Percentiles rank a stretch among this genome's conserved stretches.
These are phyloP conservation scores for Drosophila pruinosa DNA, from an alignment of 1,140 invertebrate genomes.

Conservation along the genomic window DNA sequence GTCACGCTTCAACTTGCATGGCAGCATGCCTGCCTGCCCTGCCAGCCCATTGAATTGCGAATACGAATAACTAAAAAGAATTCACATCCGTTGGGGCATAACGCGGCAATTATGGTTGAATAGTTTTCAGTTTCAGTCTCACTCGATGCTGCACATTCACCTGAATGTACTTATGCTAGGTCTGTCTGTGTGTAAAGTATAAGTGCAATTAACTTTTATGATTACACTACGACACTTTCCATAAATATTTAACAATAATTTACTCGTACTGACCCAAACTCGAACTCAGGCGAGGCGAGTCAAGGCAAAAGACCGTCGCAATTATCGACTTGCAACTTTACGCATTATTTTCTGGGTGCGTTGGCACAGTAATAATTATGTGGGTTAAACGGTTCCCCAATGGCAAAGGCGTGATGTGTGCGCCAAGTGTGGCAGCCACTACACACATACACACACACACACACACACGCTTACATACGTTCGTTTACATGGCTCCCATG, in stretches of 20 bases:
- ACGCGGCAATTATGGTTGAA: conserved; percentile 62
- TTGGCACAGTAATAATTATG: conserved; percentile 68
- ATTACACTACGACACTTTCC: conserved; percentile 49
- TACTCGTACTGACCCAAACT: no score
- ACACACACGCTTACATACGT: conserved; percentile 5
- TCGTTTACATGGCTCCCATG: background rate
- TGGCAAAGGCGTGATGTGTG: conserved; percentile 55
- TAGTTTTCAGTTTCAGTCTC: conserved; percentile 34
- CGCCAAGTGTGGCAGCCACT: no score
- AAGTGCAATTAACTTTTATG: conserved; percentile 65
- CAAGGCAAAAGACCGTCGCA: conserved; percentile 18
- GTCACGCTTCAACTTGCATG: conserved; percentile 66
- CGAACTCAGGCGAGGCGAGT: conserved; percentile 9
- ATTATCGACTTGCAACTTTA: conserved; percentile 68
- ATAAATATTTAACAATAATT: conserved; percentile 73
- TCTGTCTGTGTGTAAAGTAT: conserved; percentile 13
- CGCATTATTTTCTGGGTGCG: conserved; percentile 52
- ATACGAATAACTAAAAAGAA: conserved; percentile 48
- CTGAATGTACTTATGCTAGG: background rate
- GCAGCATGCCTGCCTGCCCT: no score
- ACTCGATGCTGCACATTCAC: conserved; percentile 4
- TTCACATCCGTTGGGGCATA: conserved; percentile 55
- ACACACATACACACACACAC: conserved; percentile 23
- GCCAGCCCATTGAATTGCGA: conserved; percentile 63
- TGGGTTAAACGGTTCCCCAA: conserved; percentile 65